These are phyloP conservation scores for Ciconia nigra DNA, from an alignment of 2,797 vertebrate genomes.

Conservation along the genomic window DNA sequence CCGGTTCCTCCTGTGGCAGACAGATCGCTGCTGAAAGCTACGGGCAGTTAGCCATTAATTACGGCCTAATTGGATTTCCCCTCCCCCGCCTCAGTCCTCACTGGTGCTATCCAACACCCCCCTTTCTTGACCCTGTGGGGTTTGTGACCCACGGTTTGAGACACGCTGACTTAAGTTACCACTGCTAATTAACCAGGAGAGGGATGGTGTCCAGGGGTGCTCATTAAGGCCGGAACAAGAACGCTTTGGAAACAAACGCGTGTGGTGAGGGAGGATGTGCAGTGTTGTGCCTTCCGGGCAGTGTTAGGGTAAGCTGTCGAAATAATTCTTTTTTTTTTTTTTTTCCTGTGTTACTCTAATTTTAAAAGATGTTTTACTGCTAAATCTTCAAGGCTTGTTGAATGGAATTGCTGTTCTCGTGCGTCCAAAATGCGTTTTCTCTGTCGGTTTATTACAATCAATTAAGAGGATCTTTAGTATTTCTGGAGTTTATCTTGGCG, in stretches of 20 bases:
- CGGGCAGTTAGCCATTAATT: fast-evolving
- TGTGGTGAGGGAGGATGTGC: background rate
- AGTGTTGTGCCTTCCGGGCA: background rate
- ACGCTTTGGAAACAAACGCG: background rate
- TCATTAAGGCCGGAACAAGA: background rate
- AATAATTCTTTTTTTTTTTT: background rate
- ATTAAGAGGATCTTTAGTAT: fast-evolving
- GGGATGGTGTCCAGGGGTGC: background rate
- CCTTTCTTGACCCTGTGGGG: background rate
- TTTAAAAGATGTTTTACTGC: background rate
- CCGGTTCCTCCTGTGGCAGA: background rate
- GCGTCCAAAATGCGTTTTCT: background rate
- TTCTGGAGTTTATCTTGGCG: fast-evolving
- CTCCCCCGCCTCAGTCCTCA: background rate
- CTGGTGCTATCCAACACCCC: no score
- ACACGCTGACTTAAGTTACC: background rate
- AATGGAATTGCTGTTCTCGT: background rate
- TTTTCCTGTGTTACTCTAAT: background rate
- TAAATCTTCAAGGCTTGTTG: background rate
- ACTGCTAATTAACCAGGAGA: background rate
- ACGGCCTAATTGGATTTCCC: background rate
- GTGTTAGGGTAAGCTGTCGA: background rate
- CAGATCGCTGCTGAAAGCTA: background rate
- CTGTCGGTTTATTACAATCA: fast-evolving
- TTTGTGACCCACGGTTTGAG: background rate